Evolutionary conservation across 2,797 vertebrate genomes (phyloP), one percentile per base, ranked within the genome.

Genomic region (Halcyon chelicuti): DNA sequence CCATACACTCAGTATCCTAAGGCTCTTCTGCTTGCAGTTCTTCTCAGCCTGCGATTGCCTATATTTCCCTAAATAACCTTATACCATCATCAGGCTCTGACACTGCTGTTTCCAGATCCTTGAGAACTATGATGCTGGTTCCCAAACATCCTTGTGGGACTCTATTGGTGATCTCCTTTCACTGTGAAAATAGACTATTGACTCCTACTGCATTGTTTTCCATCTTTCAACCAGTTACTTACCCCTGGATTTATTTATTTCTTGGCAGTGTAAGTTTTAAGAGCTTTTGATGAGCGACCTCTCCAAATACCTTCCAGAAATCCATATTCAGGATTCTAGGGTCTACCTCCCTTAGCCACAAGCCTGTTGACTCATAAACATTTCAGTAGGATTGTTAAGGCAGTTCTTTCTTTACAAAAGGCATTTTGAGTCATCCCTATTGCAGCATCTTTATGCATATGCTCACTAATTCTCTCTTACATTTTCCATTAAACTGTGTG

Each of bases 371-470:
- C 33, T 75, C 61, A 26, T 49, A 37, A 63, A 29, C 2, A 2
- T 65, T 91, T 78, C 44, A 23, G 25, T 47, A 55, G 29, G 61
- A 47, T 20, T 80, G 22, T 60, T 60, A 49, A 92, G 55, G 42
- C 78, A 89, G 42, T 70, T 90, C 37, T 81, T 81, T n/a, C 37
- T 49, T 93, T 60, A 91, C 5, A 76, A 93, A 90, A 87, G 37
- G 49, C 25, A 13, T 61, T 76, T 75, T 87, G 37, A 70, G 26
- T 94, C 55, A 62, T 84, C 31, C 20, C 5, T 77, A 17, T 85
- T 65, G 67, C 12, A 86, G 22, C 9, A 72, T 57, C 40, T 57
- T 78, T 65, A 68, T 61, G 33, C 40, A 62, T 61, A 81, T 57
- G 26, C 42, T 84, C 1, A 1, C 58, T 46, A 89, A 68, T 52